Evolutionary conservation across 1,140 invertebrate genomes (phyloP).

Genomic region (Ectropis grisescens): DNA sequence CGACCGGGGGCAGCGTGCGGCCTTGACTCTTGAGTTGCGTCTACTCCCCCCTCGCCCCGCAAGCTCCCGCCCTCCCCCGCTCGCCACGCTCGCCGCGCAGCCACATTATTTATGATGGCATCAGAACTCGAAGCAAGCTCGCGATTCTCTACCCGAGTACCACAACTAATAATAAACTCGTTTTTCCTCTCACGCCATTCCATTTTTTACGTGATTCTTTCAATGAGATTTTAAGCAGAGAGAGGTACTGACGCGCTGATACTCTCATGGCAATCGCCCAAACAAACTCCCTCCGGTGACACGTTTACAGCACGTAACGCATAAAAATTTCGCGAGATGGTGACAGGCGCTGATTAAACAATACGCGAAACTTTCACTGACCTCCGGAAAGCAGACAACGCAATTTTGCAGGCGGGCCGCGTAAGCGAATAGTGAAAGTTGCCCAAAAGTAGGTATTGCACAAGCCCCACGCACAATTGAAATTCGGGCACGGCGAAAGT

Average conservation of each 20-base stretch:
- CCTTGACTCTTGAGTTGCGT: constrained; percentile 74
- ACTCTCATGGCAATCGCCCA: too few relatives aligned
- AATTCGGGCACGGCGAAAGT: constrained; percentile 64
- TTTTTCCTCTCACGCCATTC: constrained; percentile 67
- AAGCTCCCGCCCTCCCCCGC: constrained; percentile 9
- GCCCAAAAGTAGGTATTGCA: constrained; percentile 62
- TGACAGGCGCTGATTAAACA: constrained; percentile 30
- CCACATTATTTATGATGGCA: constrained; percentile 68
- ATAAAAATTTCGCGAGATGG: constrained; percentile 1
- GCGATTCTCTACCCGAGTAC: constrained; percentile 42
- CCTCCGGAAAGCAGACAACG: constrained; percentile 42
- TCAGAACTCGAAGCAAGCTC: constrained; percentile 57
- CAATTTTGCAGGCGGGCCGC: constrained; percentile 59
- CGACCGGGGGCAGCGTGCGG: constrained; percentile 76
- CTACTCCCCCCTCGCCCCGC: constrained; percentile 16
- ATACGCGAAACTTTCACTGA: constrained; percentile 58
- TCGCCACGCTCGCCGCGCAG: constrained; percentile 40
- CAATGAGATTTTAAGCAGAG: too few relatives aligned
- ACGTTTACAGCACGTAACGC: constrained; percentile 5
- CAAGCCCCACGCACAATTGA: constrained; percentile 58
- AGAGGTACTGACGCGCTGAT: too few relatives aligned
- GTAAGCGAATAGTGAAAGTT: constrained; percentile 63
- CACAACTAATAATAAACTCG: constrained; percentile 62
- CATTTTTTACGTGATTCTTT: constrained; percentile 23
- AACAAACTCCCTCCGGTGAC: too few relatives aligned